Evolutionary conservation across 2,113 vertebrate species (phyloP).

Genomic region (Xenopus laevis): DNA sequence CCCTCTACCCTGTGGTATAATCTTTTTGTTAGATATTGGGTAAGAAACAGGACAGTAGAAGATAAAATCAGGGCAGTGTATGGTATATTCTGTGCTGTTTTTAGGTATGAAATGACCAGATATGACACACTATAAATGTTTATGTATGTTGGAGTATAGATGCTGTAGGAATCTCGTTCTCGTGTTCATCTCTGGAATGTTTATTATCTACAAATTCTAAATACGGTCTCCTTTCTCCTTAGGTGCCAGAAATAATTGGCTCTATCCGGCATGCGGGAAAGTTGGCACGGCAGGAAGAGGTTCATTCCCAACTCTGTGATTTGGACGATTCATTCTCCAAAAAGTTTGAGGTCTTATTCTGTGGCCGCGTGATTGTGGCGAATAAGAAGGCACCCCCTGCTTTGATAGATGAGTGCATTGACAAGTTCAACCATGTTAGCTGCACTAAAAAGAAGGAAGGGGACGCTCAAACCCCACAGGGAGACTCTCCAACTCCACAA

Average conservation of each 20-base stretch:
- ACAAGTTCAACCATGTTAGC: conserved; percentile 81
- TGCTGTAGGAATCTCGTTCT: too few relatives aligned
- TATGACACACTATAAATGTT: too few relatives aligned
- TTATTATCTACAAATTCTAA: too few relatives aligned
- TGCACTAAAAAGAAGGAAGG: conserved; percentile 47
- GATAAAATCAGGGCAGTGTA: too few relatives aligned
- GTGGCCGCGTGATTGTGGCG: conserved; percentile 86
- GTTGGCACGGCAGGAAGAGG: conserved; percentile 83
- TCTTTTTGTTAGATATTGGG: too few relatives aligned
- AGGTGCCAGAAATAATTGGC: conserved; percentile 96
- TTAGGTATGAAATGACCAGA: too few relatives aligned
- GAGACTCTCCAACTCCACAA: conserved; percentile 25
- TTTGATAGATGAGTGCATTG: conserved; percentile 94
- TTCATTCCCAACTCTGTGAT: conserved; percentile 62
- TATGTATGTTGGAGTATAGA: too few relatives aligned
- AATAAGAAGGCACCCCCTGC: conserved; percentile 92
- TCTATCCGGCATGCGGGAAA: conserved; percentile 90
- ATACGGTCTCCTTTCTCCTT: neutral
- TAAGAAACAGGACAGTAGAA: too few relatives aligned
- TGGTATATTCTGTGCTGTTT: too few relatives aligned
- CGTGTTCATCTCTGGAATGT: too few relatives aligned
- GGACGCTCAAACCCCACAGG: conserved; percentile 39
- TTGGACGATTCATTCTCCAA: conserved; percentile 79
- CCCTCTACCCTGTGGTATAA: too few relatives aligned
- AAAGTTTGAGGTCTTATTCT: conserved; percentile 95